These are phyloP conservation scores for Glareola pratincola DNA, from an alignment of 2,113 vertebrate species.

Conservation along the genomic window DNA sequence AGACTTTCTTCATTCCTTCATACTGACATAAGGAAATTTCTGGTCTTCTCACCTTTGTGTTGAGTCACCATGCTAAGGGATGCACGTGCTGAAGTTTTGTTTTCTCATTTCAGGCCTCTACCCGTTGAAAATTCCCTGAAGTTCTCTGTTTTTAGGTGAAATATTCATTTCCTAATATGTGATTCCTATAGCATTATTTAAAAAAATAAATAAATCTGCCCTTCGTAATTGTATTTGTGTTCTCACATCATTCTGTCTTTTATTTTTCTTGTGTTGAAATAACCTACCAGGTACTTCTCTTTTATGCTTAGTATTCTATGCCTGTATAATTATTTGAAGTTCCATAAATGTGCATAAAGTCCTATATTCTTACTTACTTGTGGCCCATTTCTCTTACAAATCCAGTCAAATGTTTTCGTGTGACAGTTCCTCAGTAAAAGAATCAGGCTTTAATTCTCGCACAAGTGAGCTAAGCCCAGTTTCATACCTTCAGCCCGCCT, in stretches of 20 bases:
- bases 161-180: not conserved
- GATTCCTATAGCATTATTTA: not conserved
- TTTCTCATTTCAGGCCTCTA: not conserved
- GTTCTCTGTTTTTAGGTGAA: not conserved
- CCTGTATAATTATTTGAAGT: not conserved
- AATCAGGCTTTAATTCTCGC: not conserved
- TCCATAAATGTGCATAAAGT: not conserved
- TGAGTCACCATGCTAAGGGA: not conserved
- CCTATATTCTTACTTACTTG: not conserved
- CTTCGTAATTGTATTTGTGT: not conserved
- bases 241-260: not conserved
- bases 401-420: not conserved
- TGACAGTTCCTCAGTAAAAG: not conserved
- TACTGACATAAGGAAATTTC: not conserved
- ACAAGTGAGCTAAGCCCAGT: not conserved
- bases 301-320: not conserved
- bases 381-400: not conserved
- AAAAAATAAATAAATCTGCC: not conserved
- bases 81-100: not conserved
- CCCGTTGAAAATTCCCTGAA: not conserved
- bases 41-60: not conserved
- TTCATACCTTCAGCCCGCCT: not conserved
- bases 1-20: not conserved
- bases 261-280: not conserved
- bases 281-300: not conserved